Evolutionary conservation across 1,140 invertebrate genomes (phyloP), one percentile per base, ranked within the genome.

Genomic region (Bombus impatiens): DNA sequence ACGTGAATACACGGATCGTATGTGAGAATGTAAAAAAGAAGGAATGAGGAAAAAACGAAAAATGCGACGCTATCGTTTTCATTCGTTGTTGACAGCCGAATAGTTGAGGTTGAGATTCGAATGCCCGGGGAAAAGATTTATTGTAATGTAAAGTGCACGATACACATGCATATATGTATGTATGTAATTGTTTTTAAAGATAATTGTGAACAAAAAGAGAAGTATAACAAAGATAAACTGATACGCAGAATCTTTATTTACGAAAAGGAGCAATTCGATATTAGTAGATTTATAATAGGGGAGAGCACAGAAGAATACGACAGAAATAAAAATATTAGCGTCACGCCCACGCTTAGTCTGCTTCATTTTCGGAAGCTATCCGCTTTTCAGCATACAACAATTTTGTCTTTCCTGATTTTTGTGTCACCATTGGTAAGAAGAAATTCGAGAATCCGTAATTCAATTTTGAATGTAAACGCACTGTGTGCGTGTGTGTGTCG

Each of bases 101-200:
- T 87, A 59, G 57, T 40, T 74, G 35, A 59, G 70, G 47, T n/a
- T 71, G 77, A 78, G 71, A 40, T 28, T 83, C 37, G 71, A 80
- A 67, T 53, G 78, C 28, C 57, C 32, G 42, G 62, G 76, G 65
- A 35, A 75, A n/a, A 77, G 35, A 25, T 40, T 40, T 25, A 77
- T 25, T 88, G 84, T 88, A 88, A 82, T 90, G 86, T 92, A 92
- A 90, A 88, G 86, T 92, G 90, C 90, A 93, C 91, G 81, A 88
- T 68, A 87, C 35, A n/a, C 37, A 59, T 57, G 53, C 44, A 82
- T 80, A 86, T 77, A 53, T 47, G 2, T 78, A 72, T 37, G 77
- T 79, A 74, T 74, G 37, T 80, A 84, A 79, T 67, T 86, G 35
- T 80, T 80, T 89, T 70, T 88, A 88, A 89, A 62, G 53, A 88